Conservation (phyloP, 2,797 vertebrate species). For the Labeo calbasu region DNA sequence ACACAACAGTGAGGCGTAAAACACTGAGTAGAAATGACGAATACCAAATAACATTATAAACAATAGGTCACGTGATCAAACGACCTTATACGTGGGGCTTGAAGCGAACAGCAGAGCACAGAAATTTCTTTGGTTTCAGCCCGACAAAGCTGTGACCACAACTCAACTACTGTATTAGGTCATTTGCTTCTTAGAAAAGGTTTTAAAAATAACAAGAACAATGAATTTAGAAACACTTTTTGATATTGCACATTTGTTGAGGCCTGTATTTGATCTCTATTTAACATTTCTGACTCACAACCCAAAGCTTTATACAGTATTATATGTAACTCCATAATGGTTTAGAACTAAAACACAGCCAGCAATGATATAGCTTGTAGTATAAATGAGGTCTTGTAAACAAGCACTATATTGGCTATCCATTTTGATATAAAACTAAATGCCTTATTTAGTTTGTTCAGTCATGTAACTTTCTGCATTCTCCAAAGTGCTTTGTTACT, state of each 20-base stretch:
- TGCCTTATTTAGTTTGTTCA: background rate
- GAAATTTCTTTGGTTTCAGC: constrained; percentile 56
- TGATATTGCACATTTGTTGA: constrained; percentile 42
- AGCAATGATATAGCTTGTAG: background rate
- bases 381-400: constrained; percentile 17
- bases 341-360: constrained; percentile 4
- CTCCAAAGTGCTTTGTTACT: constrained; percentile 22
- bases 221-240: background rate
- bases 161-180: background rate
- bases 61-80: background rate
- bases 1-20: constrained; percentile 43
- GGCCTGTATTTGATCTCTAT: constrained; percentile 34
- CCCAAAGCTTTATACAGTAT: background rate
- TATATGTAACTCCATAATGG: background rate
- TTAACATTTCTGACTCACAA: constrained; percentile 3
- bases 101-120: background rate
- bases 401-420: constrained; percentile 1
- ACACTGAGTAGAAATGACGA: background rate
- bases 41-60: constrained; percentile 23
- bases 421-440: constrained; percentile 14
- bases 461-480: constrained; percentile 11
- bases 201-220: constrained; percentile 3
- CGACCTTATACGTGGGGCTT: background rate
- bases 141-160: background rate
- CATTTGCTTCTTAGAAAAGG: constrained; percentile 3